Conservation (phyloP, 2,888 invertebrate species). For the Patella depressa region DNA sequence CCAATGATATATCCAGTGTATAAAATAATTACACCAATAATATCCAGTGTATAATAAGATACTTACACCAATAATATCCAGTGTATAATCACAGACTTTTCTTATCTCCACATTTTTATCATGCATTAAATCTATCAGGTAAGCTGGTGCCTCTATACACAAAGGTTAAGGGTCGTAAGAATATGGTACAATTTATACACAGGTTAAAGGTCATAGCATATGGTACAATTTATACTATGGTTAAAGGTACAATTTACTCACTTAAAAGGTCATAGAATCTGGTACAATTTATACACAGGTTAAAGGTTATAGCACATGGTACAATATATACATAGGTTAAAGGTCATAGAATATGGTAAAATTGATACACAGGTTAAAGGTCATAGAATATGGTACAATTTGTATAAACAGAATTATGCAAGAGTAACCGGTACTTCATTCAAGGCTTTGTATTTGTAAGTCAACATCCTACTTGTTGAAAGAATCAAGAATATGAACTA, state of each 20-base stretch:
- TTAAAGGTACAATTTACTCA: neutral
- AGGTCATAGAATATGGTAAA: no score
- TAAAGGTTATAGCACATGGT: neutral
- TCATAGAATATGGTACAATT: no score
- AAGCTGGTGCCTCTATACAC: constrained; percentile 87
- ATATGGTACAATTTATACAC: constrained; percentile 6
- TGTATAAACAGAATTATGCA: no score
- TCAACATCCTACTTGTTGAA: no score
- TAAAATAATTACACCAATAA: constrained; percentile 88
- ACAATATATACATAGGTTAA: no score
- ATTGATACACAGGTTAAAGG: no score
- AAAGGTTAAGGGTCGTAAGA: constrained; percentile 25
- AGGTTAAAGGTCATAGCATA: neutral
- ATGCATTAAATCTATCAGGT: constrained; percentile 96
- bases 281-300: neutral
- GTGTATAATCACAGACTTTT: constrained; percentile 93
- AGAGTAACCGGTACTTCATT: no score
- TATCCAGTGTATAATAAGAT: constrained; percentile 92
- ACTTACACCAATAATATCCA: constrained; percentile 92
- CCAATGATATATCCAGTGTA: constrained; percentile 95
- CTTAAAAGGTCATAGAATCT: neutral
- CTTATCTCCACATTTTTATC: constrained; percentile 95
- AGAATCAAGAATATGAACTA: no score
- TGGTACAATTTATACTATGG: neutral
- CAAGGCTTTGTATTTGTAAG: no score